Conservation (phyloP, 2,888 invertebrate species). For the Phorcus lineatus region DNA sequence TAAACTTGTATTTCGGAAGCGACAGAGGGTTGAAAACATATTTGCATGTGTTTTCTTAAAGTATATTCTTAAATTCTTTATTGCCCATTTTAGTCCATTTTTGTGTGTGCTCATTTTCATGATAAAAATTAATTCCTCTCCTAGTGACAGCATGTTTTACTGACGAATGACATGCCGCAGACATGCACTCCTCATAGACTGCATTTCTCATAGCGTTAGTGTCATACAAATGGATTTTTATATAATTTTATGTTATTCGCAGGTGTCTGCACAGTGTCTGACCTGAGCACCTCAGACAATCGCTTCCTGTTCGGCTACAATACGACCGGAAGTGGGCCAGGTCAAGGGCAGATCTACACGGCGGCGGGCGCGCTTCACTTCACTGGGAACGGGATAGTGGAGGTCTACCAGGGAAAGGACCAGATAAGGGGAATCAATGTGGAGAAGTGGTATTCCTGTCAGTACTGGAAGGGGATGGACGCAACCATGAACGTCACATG, state of each 20-base stretch:
- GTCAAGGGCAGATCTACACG: constrained; percentile 39
- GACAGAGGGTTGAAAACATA: too few species aligned
- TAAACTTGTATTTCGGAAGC: too few species aligned
- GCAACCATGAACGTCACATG: constrained; percentile 61
- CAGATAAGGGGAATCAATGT: constrained; percentile 48
- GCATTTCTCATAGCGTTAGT: too few species aligned
- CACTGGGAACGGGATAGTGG: constrained; percentile 29
- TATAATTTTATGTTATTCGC: background rate
- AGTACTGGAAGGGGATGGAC: constrained; percentile 51
- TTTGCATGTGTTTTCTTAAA: too few species aligned
- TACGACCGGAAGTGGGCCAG: constrained; percentile 21
- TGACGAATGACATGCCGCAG: too few species aligned
- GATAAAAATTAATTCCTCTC: too few species aligned
- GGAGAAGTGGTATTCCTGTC: constrained; percentile 56
- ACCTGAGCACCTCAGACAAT: constrained; percentile 42
- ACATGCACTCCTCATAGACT: too few species aligned
- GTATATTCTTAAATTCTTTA: too few species aligned
- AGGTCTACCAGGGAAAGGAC: constrained; percentile 48
- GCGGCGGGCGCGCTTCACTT: constrained; percentile 49
- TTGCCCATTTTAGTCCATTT: too few species aligned
- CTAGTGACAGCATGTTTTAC: too few species aligned
- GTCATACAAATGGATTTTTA: too few species aligned
- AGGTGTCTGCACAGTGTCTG: constrained; percentile 40
- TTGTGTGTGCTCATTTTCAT: too few species aligned
- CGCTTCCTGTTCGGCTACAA: constrained; percentile 53